Evolutionary conservation across 2,113 vertebrate genomes (phyloP).

Genomic region (Kryptolebias marmoratus): DNA sequence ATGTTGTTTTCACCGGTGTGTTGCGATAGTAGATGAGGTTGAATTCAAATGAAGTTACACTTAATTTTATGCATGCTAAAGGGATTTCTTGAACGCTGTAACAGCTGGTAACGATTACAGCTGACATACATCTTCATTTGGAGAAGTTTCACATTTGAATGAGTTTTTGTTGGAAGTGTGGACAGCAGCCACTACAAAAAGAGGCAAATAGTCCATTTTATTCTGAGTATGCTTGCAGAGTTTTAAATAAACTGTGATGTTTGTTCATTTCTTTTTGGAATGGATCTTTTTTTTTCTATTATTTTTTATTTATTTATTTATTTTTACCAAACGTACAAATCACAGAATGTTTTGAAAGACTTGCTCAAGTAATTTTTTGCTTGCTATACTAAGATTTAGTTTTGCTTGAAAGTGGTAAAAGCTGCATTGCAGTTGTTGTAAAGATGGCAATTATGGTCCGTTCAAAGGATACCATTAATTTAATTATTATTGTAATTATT

Average conservation of each 20-base stretch:
- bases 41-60: slow-evolving; percentile 41
- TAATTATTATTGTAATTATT: no score
- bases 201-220: background rate
- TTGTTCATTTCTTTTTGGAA: background rate
- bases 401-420: no score
- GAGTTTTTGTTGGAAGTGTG: background rate
- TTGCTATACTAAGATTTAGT: no score
- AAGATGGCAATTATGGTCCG: no score
- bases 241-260: background rate
- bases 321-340: no score
- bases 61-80: slow-evolving; percentile 35
- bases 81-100: slow-evolving; percentile 28
- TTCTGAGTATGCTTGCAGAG: background rate
- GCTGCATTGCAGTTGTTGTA: no score
- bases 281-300: no score
- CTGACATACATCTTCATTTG: slow-evolving; percentile 25
- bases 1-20: slow-evolving; percentile 15
- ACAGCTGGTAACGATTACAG: slow-evolving; percentile 26
- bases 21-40: slow-evolving; percentile 21
- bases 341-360: no score
- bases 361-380: no score
- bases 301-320: no score
- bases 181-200: background rate
- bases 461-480: no score
- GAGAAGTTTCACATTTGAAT: slow-evolving; percentile 9